Evolutionary conservation across 2,888 invertebrate species (phyloP).

Genomic region (Caenorhabditis doughertyi): DNA sequence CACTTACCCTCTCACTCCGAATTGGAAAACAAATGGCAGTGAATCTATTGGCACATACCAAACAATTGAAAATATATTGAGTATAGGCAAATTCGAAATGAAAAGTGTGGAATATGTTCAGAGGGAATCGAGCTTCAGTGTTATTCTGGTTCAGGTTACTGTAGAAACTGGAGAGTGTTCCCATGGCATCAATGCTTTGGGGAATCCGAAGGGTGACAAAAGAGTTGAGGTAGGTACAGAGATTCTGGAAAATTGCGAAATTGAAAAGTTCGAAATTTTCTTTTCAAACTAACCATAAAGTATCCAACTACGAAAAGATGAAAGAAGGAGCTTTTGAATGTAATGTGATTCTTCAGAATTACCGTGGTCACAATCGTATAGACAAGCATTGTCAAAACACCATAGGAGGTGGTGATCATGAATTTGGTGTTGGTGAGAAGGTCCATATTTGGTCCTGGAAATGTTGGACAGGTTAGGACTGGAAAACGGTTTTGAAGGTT

Average conservation of each 20-base stretch:
- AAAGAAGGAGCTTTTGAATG: background rate
- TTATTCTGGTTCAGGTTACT: background rate
- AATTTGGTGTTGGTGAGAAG: background rate
- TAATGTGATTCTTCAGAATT: background rate
- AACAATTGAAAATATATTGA: conserved; percentile 38
- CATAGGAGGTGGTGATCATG: background rate
- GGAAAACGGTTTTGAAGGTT: no score
- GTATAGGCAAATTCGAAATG: conserved; percentile 45
- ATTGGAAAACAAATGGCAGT: conserved; percentile 25
- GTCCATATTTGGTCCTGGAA: background rate
- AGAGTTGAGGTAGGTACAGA: conserved; percentile 27
- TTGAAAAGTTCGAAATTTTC: background rate
- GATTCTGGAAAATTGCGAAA: conserved; percentile 31
- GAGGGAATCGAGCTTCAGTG: conserved; percentile 2
- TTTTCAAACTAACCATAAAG: background rate
- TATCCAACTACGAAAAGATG: background rate
- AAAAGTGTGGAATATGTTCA: conserved; percentile 15
- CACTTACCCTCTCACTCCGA: conserved; percentile 26
- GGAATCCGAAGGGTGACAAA: conserved; percentile 37
- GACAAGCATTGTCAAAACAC: background rate
- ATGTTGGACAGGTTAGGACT: no score
- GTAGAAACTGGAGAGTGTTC: conserved; percentile 18
- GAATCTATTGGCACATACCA: conserved; percentile 27
- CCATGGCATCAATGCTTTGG: conserved; percentile 12
- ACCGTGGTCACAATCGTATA: background rate